Evolutionary conservation across 2,797 vertebrate species (phyloP), one percentile per base, ranked within the genome.

Genomic region (Sylvia borin): DNA sequence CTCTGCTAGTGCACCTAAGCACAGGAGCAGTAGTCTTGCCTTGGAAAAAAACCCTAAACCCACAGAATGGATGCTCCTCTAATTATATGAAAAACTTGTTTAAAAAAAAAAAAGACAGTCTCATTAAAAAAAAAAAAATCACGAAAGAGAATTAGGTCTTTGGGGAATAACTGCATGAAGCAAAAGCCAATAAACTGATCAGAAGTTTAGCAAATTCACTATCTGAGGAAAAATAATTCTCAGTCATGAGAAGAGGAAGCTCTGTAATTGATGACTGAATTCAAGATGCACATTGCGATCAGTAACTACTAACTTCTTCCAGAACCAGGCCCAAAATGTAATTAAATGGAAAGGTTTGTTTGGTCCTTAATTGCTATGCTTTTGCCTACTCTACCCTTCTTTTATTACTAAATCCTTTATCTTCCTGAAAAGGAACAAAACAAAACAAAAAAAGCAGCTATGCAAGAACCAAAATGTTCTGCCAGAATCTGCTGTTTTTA

Each of bases 381-480:
- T 92, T 72, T 93, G 74, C 60, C 51, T 73, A 61, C 38, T 65
- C 74, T 86, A 25, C 7, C n/a, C 55, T 81, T 61, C 36, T 67
- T 71, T 89, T 84, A 48, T 82, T 87, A 71, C 16, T 40, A 81
- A 93, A 83, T 62, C 38, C 48, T 87, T 77, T 80, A 82, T 60
- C 54, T 55, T 71, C 47, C 40, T 65, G 15, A 32, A 42, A 17
- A 48, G 18, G 15, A 54, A 47, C 10, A 40, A 54, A 29, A 32
- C 29, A 42, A 61, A 48, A n/a, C 48, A 29, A 67, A n/a, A 18
- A 9, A 22, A 17, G 6, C 24, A 65, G 15, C 51, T 67, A 58
- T 54, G 47, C 50, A 20, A 92, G 50, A 88, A 95, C 16, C 90
- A 95, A 68, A 95, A 60, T 95, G 86, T 96, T 95, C 94, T 95